These are phyloP conservation scores for Dicaeum eximium DNA, from an alignment of 2,113 vertebrate species.

Conservation along the genomic window DNA sequence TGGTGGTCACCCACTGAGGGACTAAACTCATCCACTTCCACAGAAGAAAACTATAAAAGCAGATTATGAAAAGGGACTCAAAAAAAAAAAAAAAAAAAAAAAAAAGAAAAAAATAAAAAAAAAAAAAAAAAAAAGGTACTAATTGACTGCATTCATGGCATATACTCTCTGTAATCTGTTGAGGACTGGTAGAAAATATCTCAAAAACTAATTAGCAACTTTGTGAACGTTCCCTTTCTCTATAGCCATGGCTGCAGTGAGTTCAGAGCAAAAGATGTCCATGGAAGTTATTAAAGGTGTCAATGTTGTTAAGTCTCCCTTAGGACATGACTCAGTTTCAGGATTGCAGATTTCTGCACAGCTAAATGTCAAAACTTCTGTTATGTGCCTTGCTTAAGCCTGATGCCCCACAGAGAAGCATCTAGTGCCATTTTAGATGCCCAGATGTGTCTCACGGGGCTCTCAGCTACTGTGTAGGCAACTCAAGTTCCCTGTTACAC, in stretches of 20 bases:
- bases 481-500: not conserved
- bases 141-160: not conserved
- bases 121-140: not conserved
- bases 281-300: not conserved
- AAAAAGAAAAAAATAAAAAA: not conserved
- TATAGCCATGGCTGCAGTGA: not conserved
- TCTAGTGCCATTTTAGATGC: not conserved
- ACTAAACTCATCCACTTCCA: not conserved
- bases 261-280: not conserved
- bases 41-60: not conserved
- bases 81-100: not conserved
- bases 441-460: not conserved
- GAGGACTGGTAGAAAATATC: not conserved
- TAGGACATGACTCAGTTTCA: not conserved
- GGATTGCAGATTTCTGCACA: not conserved
- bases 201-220: not conserved
- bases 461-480: not conserved
- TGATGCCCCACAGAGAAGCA: not conserved
- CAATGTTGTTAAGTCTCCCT: not conserved
- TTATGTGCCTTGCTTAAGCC: not conserved
- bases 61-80: not conserved
- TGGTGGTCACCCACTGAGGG: rapidly evolving
- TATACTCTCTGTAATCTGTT: not conserved
- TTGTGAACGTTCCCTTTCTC: not conserved
- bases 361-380: not conserved